A percentile compares a stretch with the other conserved stretches of the same genome.
These are phyloP conservation scores for pig (Sus scrofa) DNA, from an alignment of 2,113 vertebrate species.

Conservation along the genomic window T2T-Sscrofa CM000826.6:151620501-151621000, in stretches of 20 bases:
- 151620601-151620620: too few relatives aligned
- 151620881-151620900: accelerated
- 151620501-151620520: background rate
- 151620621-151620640: background rate
- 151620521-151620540: background rate
- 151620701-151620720: background rate
- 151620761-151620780: background rate
- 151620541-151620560: background rate
- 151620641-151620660: background rate
- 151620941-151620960: accelerated
- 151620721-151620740: accelerated
- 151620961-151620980: background rate
- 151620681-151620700: accelerated
- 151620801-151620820: background rate
- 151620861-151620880: background rate
- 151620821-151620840: background rate
- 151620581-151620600: background rate
- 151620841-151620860: background rate
- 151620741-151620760: background rate
- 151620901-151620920: background rate
- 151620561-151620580: background rate
- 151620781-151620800: background rate
- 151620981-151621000: accelerated
- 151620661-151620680: background rate
- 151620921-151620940: background rate